Percentiles rank a stretch among this genome's conserved stretches.
Evolutionary conservation across 2,797 vertebrate species (phyloP).

Genomic region (Glossophaga mutica): DNA sequence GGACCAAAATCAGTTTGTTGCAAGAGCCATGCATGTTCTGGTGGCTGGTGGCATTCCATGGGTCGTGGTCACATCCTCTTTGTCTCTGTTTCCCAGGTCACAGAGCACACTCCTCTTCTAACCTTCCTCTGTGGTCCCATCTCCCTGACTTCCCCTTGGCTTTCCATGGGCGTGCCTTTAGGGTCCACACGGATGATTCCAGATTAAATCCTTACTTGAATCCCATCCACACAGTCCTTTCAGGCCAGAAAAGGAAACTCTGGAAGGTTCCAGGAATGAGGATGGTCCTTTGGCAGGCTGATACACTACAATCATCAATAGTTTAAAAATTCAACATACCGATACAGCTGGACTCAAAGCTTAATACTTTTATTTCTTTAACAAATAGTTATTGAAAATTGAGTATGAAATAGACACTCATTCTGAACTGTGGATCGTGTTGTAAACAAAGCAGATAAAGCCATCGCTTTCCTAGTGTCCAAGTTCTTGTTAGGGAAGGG

Average conservation of each 20-base stretch:
- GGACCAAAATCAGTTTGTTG: not conserved
- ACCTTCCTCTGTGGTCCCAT: not conserved
- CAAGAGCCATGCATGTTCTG: not conserved
- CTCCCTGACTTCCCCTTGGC: too few relatives aligned
- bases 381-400: not conserved
- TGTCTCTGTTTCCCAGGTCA: not conserved
- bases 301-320: not conserved
- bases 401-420: not conserved
- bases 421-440: not conserved
- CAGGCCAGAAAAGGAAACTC: too few relatives aligned
- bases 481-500: not conserved
- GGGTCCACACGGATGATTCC: not conserved
- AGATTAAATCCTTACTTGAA: not conserved
- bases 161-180: too few relatives aligned
- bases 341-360: not conserved
- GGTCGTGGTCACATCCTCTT: not conserved
- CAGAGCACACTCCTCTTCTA: not conserved
- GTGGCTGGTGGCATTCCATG: not conserved
- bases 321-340: not conserved
- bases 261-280: too few relatives aligned
- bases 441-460: not conserved
- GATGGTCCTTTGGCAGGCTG: not conserved
- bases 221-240: not conserved
- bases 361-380: not conserved
- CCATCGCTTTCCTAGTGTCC: not conserved